Percentiles rank a stretch among this genome's conserved stretches.
Conservation (phyloP, 2,797 vertebrate genomes). For the Denticeps clupeoides region DNA sequence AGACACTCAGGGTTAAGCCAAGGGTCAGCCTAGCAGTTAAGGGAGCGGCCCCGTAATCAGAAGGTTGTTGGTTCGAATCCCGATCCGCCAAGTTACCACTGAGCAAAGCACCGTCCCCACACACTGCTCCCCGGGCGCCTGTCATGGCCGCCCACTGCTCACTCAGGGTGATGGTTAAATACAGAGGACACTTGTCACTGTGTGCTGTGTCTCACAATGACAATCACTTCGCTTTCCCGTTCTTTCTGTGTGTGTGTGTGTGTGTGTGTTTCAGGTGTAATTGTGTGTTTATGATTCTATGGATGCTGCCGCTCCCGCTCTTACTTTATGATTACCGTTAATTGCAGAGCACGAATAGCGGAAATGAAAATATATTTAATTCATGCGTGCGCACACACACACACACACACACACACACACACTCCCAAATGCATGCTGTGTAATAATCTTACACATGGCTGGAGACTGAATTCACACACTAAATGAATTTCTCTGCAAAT, state of each 20-base stretch:
- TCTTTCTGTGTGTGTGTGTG: not conserved
- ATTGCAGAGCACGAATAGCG: not conserved
- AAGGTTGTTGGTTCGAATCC: no score
- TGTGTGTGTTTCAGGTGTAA: not conserved
- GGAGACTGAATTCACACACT: constrained; percentile 18
- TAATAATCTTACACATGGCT: not conserved
- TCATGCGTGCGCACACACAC: not conserved
- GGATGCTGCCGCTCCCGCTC: not conserved
- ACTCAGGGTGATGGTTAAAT: no score
- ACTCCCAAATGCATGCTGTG: not conserved
- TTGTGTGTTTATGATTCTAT: not conserved
- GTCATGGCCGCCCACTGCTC: no score
- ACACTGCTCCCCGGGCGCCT: no score
- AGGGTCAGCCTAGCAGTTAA: no score
- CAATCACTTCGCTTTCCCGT: not conserved
- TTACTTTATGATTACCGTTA: not conserved
- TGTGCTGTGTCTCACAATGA: no score
- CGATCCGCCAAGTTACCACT: no score
- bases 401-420: not conserved
- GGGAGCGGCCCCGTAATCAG: no score
- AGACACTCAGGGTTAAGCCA: no score
- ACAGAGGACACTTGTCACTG: no score
- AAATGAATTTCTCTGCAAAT: not conserved
- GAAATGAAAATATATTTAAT: not conserved
- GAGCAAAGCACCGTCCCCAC: no score